A percentile compares a stretch with the other conserved stretches of the same genome.
These are phyloP conservation scores for Brenthis hecate DNA, from an alignment of 2,888 invertebrate genomes.

Conservation along the genomic window DNA sequence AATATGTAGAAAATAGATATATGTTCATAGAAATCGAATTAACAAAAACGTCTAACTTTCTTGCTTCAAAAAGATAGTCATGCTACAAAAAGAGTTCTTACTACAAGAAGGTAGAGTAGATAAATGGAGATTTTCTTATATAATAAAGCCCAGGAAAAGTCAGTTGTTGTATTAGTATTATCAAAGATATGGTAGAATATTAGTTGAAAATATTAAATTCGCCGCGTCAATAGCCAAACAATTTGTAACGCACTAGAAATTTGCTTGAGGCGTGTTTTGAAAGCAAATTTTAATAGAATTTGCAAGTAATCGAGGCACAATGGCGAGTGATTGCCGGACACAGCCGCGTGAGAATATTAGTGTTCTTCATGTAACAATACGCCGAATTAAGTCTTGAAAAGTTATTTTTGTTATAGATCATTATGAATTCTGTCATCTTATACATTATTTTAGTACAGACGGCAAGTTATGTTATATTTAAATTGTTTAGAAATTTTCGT, in stretches of 20 bases:
- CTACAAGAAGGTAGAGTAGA: too few species aligned
- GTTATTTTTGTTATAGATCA: slow-evolving; percentile 1
- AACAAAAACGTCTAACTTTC: too few species aligned
- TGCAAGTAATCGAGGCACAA: slow-evolving; percentile 75
- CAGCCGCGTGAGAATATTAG: slow-evolving; percentile 45
- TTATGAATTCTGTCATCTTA: background rate
- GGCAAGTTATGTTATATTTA: too few species aligned
- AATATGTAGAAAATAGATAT: too few species aligned
- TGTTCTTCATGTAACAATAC: slow-evolving; percentile 53
- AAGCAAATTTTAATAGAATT: slow-evolving; percentile 55
- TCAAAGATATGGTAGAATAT: background rate
- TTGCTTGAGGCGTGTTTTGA: slow-evolving; percentile 38
- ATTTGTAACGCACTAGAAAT: slow-evolving; percentile 40
- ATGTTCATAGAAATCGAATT: too few species aligned
- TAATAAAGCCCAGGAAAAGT: too few species aligned
- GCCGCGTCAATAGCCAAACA: slow-evolving; percentile 44
- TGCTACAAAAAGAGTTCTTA: too few species aligned
- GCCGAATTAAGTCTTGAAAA: slow-evolving; percentile 50
- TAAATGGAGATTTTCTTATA: too few species aligned
- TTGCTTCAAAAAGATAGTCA: too few species aligned
- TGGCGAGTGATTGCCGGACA: slow-evolving; percentile 62
- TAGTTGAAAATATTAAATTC: slow-evolving; percentile 30
- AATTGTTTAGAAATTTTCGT: too few species aligned
- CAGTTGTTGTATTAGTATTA: too few species aligned
- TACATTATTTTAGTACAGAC: too few species aligned